phyloP scores from a whole-genome alignment of 2,797 vertebrate species.

The Alauda arvensis region DNA sequence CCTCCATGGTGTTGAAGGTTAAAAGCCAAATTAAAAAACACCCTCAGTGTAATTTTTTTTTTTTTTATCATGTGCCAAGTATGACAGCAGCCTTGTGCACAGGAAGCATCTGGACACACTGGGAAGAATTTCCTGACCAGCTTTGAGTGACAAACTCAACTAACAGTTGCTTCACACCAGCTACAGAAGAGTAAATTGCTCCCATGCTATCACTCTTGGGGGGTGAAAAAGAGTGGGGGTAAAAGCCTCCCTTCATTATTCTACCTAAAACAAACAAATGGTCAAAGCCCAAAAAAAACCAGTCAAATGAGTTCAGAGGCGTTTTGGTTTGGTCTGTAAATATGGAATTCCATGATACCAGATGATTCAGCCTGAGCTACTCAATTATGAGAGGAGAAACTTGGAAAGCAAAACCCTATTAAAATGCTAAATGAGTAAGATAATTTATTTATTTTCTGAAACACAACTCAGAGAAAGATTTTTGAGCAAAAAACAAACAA shows the following conservation, averaged over 20 bases:
- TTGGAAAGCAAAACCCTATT: neutral
- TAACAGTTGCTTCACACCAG: neutral
- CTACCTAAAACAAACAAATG: neutral
- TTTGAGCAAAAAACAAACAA: neutral
- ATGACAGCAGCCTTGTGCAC: constrained; percentile 25
- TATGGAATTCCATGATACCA: neutral
- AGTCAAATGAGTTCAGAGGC: neutral
- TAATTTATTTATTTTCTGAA: neutral
- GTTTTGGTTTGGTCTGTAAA: neutral
- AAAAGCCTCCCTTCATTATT: accelerated
- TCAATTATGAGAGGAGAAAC: neutral
- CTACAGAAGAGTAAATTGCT: neutral
- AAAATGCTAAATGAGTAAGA: neutral
- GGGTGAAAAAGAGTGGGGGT: accelerated
- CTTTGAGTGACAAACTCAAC: neutral
- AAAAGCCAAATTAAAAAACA: neutral
- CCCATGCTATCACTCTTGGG: neutral
- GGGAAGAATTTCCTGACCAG: constrained; percentile 44
- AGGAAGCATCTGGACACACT: constrained; percentile 52
- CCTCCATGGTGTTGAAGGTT: neutral
- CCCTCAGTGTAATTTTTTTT: neutral
- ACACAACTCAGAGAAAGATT: neutral
- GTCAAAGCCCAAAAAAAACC: neutral
- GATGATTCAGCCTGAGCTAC: neutral
- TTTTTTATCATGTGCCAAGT: neutral